Conservation (phyloP, 2,797 vertebrate species). For the Cynopterus sphinx region DNA sequence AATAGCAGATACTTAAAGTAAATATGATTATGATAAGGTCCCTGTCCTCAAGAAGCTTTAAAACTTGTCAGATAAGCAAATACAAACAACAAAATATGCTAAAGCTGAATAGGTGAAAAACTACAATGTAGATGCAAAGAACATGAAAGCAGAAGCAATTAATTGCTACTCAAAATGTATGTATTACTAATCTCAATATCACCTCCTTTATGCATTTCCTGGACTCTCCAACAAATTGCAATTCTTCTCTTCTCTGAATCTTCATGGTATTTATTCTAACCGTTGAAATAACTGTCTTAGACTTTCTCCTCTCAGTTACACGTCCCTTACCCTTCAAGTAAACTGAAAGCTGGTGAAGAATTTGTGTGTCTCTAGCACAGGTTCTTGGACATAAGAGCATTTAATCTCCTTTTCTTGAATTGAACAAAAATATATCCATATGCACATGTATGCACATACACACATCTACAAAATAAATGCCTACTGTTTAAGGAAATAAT, state of each 20-base stretch:
- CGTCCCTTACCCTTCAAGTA: background rate
- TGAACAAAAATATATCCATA: conserved; percentile 2
- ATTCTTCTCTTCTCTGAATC: background rate
- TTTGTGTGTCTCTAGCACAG: background rate
- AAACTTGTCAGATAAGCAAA: background rate
- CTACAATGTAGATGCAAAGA: background rate
- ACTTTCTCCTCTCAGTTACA: background rate
- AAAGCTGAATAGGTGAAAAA: background rate
- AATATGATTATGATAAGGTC: background rate
- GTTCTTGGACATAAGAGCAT: background rate
- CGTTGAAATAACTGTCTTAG: background rate
- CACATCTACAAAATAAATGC: background rate
- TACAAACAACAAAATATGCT: background rate
- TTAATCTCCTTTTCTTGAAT: conserved; percentile 29
- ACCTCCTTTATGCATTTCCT: background rate
- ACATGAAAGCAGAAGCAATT: background rate
- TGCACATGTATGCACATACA: background rate
- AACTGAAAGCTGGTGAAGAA: background rate
- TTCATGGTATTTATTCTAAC: background rate
- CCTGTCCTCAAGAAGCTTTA: conserved; percentile 42
- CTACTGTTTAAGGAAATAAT: conserved; percentile 7
- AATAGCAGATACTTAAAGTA: background rate
- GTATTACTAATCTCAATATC: background rate
- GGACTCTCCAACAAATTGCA: background rate
- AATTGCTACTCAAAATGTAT: background rate